A percentile compares a stretch with the other conserved stretches of the same genome.
phyloP scores from a whole-genome alignment of 2,888 invertebrate genomes.

The Drosophila setosimentum region DNA sequence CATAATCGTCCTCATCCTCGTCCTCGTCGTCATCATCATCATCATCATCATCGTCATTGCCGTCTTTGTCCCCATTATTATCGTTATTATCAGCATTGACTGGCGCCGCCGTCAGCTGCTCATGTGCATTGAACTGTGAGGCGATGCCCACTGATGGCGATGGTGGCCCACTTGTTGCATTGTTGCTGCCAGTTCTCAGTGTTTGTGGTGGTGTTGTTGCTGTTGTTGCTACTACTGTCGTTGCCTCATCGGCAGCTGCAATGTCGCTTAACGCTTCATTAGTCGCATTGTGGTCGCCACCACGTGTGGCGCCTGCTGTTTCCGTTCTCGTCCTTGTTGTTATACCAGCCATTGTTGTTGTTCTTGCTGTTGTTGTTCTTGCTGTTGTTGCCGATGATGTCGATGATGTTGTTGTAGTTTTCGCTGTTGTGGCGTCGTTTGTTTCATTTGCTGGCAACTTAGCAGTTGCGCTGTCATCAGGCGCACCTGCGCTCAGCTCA shows the following conservation, averaged over 20 bases:
- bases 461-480: slow-evolving; percentile 42
- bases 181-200: background rate
- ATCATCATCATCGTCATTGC: slow-evolving; percentile 42
- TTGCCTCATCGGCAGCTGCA: slow-evolving; percentile 53
- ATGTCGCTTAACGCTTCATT: slow-evolving; percentile 76
- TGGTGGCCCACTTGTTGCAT: slow-evolving; percentile 27
- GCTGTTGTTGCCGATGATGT: slow-evolving; percentile 28
- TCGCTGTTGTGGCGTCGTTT: slow-evolving; percentile 45
- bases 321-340: slow-evolving; percentile 7
- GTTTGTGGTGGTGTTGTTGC: slow-evolving; percentile 24
- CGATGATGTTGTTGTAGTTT: slow-evolving; percentile 26
- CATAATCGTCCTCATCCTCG: slow-evolving; percentile 56
- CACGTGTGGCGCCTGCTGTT: slow-evolving; percentile 34
- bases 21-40: slow-evolving; percentile 59
- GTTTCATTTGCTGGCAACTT: slow-evolving; percentile 41
- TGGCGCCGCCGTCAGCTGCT: slow-evolving; percentile 13
- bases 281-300: slow-evolving; percentile 65
- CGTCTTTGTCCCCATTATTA: background rate
- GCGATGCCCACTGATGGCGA: slow-evolving; percentile 7
- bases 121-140: slow-evolving; percentile 33
- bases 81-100: slow-evolving; percentile 1
- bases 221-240: slow-evolving; percentile 47
- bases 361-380: slow-evolving; percentile 10
- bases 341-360: background rate
- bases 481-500: slow-evolving; percentile 33